Evolutionary conservation across 2,888 invertebrate species (phyloP), one percentile per base, ranked within the genome.

Genomic region (Venustoraphidia nigricollis): DNA sequence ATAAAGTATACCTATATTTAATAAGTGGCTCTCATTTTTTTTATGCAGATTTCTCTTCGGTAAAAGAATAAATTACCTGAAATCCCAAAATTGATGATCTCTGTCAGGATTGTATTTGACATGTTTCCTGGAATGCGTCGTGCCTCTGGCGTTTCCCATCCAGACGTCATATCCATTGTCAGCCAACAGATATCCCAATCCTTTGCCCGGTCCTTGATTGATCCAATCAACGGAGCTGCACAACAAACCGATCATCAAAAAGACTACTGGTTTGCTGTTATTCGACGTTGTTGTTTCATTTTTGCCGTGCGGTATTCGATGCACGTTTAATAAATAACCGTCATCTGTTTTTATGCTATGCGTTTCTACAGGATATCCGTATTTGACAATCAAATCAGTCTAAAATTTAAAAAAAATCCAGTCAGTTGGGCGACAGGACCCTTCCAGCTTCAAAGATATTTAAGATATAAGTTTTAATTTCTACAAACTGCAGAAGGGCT

Each of bases 131-230:
- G 81, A 81, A 60, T 87, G 88, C 0, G 76, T 77, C 60, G 89
- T 91, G 0, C 91, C 92, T 54, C 91, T 71, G 9, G 79, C 78
- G 63, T 92, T 92, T 1, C 87, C 88, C 55, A 93, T 57, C 91
- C 91, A 92, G 1, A 84, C 81, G 56, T 85, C 84, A 55, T 81
- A 84, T 2, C 83, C 83, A 5, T 69, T 67, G 53, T 83, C 77
- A 1, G 81, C 72, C 47, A 84, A 69, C 58, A 79, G 73, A 66
- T 74, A 85, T 50, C 77, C 75, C 39, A 81, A 63, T 27, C 74
- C 76, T 58, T 79, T 77, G 47, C 72, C 66, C 4, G 75, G 80
- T 14, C 81, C 81, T 46, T 80, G 69, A 9, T 83, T 66, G 1
- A 91, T 69, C 83, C 84, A 93, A 63, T 84, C 83, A 0, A 83